Percentiles rank a stretch among this genome's conserved stretches.
Evolutionary conservation across 1,140 invertebrate genomes (phyloP).

Genomic region (Andrena cerasifolii): DNA sequence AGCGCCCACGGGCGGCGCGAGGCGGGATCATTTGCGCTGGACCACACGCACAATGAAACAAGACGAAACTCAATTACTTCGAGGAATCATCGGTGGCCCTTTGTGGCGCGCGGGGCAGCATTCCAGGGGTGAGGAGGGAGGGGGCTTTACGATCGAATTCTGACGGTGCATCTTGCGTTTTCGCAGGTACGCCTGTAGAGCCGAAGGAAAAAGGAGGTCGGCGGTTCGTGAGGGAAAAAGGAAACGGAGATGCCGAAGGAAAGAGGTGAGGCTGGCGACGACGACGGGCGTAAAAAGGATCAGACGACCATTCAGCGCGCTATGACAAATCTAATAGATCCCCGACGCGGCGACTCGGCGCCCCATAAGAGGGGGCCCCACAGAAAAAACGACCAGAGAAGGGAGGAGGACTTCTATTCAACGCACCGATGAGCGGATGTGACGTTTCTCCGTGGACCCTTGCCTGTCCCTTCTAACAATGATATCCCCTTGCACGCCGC

Average conservation of each 20-base stretch:
- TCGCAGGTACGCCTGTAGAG: slow-evolving; percentile 8
- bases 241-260: neutral
- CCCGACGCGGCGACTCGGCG: slow-evolving; percentile 1
- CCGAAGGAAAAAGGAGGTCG: neutral
- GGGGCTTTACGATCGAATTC: slow-evolving; percentile 59
- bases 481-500: slow-evolving; percentile 27
- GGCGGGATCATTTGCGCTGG: slow-evolving; percentile 17
- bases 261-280: slow-evolving; percentile 1
- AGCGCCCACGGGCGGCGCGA: slow-evolving; percentile 14
- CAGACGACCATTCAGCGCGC: slow-evolving; percentile 58
- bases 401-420: slow-evolving; percentile 45
- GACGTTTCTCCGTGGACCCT: slow-evolving; percentile 31
- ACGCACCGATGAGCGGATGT: slow-evolving; percentile 43
- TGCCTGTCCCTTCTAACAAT: slow-evolving; percentile 56
- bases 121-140: no score
- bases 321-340: slow-evolving; percentile 71
- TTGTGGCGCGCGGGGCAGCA: slow-evolving; percentile 33
- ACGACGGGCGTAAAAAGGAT: slow-evolving; percentile 37
- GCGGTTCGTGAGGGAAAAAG: neutral
- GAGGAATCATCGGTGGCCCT: slow-evolving; percentile 59
- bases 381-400: neutral
- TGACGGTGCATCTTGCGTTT: slow-evolving; percentile 59
- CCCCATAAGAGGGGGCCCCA: neutral
- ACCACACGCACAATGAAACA: slow-evolving; percentile 52
- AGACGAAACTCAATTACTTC: slow-evolving; percentile 59